Base-by-base conservation (phyloP, 2,797 vertebrate species). In the Cossypha dichroa region DNA sequence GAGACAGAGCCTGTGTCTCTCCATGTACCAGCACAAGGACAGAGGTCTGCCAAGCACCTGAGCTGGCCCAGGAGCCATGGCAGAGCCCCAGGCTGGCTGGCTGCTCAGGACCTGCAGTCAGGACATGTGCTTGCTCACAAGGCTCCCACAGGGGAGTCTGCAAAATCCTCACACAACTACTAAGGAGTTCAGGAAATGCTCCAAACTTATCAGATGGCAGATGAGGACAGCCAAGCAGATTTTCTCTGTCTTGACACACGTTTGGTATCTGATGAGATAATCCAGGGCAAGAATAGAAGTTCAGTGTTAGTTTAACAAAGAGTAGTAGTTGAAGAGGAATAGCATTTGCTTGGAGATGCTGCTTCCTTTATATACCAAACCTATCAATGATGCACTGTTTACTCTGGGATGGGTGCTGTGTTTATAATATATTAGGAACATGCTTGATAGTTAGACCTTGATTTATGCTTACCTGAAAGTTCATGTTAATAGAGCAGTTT, bases 201-300 rank as follows among this genome's bases (percentile, higher is more conserved):
- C 58, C 87, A 79, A 60, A 76, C 70, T 58, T 6, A 7, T 94
- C 92, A 89, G 67, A 85, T 82, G 81, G 89, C 77, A 83, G 83
- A 46, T 28, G 4, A 79, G 70, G 59, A 76, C 33, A 76, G 90
- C 59, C 7, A 8, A 82, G 46, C 7, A 72, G 31, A 49, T 58
- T 51, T 84, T 58, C 25, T 41, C 21, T 79, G 51, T 86, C 45
- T 54, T 49, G 19, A 45, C 66, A 40, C 21, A 75, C 20, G 15
- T 69, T 55, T 60, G 11, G 38, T 52, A n/a, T 5, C 49, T 75
- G 60, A 77, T 54, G 66, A 78, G 66, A 75, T 8, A 66, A 43
- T 54, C 23, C 34, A 46, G 67, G 31, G 23, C 1, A 4, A 76
- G 43, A 85, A 46, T 2, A 62, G 63, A 2, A 1, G n/a, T 34